A percentile compares a stretch with the other conserved stretches of the same genome.
These are phyloP conservation scores for Eumaeus atala DNA, from an alignment of 1,140 invertebrate species.

Conservation along the genomic window DNA sequence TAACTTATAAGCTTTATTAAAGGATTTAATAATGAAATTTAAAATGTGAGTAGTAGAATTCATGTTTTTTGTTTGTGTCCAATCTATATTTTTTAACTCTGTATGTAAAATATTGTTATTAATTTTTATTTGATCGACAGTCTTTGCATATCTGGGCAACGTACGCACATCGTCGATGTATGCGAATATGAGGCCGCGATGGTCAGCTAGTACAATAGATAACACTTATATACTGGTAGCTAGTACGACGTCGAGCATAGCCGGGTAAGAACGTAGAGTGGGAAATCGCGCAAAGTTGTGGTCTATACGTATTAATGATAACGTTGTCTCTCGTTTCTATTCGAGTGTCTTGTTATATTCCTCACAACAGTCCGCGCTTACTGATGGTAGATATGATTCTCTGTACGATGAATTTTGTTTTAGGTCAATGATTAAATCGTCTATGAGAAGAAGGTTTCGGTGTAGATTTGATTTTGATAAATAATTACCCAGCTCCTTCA, in stretches of 20 bases:
- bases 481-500: slow-evolving; percentile 10
- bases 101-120: too few species aligned
- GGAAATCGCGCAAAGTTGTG: slow-evolving; percentile 25
- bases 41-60: too few species aligned
- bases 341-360: slow-evolving; percentile 28
- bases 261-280: slow-evolving; percentile 25
- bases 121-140: too few species aligned
- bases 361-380: slow-evolving; percentile 17
- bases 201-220: too few species aligned
- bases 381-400: slow-evolving; percentile 1
- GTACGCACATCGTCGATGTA: slow-evolving; percentile 14
- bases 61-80: too few species aligned
- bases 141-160: background rate
- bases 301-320: slow-evolving; percentile 25
- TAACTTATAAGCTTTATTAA: slow-evolving; percentile 1
- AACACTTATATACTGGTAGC: too few species aligned
- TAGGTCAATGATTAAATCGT: slow-evolving; percentile 14
- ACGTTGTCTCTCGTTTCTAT: slow-evolving; percentile 20
- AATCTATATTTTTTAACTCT: too few species aligned
- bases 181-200: slow-evolving; percentile 23
- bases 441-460: slow-evolving; percentile 7
- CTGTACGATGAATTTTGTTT: background rate
- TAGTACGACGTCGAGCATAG: slow-evolving; percentile 25
- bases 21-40: slow-evolving; percentile 6
- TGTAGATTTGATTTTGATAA: background rate